Base-by-base conservation (phyloP, 2,797 vertebrate genomes). In the Oreonectes daqikongensis region DNA sequence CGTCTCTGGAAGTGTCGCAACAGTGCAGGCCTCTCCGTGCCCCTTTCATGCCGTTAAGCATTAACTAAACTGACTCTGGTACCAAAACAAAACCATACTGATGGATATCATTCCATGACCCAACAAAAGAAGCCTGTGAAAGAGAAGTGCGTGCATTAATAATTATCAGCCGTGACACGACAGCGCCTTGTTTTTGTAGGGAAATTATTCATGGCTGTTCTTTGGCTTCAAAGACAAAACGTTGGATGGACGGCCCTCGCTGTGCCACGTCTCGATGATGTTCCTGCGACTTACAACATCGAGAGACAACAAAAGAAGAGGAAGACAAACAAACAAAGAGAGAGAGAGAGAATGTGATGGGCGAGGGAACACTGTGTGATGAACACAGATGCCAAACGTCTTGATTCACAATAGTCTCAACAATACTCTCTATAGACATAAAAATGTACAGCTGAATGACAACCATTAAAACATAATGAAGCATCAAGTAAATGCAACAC, bases 161-260 rank as follows among this genome's bases (percentile, higher is more conserved):
- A 81, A 82, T 87, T 78, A 87, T 38, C 83, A 48, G 63, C 80
- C 81, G 67, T 72, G 68, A 70, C 72, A 59, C 72, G 60, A 66
- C 67, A 61, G 46, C 46, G 76, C 81, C 68, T 82, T 86, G 83
- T 87, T 69, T 80, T 69, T 80, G 24, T 76, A 74, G 69, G 78
- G 75, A 70, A 79, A 83, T 82, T 78, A 75, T 79, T 72, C 79
- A 76, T 75, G 77, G 52, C 40, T 85, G 67, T 63, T 77, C 81
- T 76, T 57, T 79, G 69, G 80, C 86, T 84, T 87, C 81, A 87
- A 87, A 89, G 81, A 64, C 83, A 87, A 87, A 84, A 86, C 85
- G 84, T 81, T 72, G 59, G 61, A 81, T 26, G 28, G 74, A 88
- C 85, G 74, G 87, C 79, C 84, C 85, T 84, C 80, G 84, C 80